Conservation (phyloP, 2,888 invertebrate genomes). For the Zhengitettix transpicula region DNA sequence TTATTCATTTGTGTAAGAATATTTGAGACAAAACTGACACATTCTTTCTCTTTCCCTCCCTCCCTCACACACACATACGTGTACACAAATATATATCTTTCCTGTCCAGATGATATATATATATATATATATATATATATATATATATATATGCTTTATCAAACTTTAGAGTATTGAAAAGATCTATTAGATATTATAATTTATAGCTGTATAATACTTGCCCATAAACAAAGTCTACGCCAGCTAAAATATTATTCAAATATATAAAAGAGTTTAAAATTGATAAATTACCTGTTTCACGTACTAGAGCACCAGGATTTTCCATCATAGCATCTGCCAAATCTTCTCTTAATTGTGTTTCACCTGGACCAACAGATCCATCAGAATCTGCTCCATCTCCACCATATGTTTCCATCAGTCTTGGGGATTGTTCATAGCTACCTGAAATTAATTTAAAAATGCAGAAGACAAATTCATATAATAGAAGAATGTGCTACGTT, state of each 20-base stretch:
- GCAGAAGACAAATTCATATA: no score
- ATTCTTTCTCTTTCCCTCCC: not conserved
- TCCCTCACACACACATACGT: no score
- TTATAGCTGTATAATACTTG: not conserved
- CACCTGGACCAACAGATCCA: constrained; percentile 27
- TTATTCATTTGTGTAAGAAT: constrained; percentile 13
- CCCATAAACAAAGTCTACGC: not conserved
- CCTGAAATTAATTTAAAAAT: constrained; percentile 31
- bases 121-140: no score
- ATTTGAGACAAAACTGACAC: not conserved
- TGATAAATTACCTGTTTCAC: constrained; percentile 24
- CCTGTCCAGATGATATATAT: no score
- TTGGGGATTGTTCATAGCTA: constrained; percentile 81
- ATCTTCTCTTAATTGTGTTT: constrained; percentile 71
- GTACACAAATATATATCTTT: no score
- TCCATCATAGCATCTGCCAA: constrained; percentile 91
- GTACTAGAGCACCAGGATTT: constrained; percentile 36
- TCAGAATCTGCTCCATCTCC: constrained; percentile 28
- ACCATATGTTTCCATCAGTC: constrained; percentile 60
- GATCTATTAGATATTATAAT: not conserved
- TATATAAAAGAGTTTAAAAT: not conserved
- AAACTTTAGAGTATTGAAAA: not conserved
- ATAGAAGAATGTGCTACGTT: no score
- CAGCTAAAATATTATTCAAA: not conserved
- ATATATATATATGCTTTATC: no score